Base-by-base conservation (phyloP, 2,888 invertebrate species). In the Philaethria dido region DNA sequence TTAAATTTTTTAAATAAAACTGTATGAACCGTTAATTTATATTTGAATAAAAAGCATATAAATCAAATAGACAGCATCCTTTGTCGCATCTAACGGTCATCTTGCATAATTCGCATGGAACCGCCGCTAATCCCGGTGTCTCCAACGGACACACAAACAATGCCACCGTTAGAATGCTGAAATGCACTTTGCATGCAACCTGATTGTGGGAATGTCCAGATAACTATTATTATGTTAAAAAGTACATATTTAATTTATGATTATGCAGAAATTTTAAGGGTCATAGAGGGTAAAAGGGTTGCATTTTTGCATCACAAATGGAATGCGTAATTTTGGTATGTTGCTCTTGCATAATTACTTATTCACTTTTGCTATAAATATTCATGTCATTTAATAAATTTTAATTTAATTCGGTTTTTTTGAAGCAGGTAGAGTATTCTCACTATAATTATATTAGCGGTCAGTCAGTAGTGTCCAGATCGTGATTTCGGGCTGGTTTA, bases 141-240 rank as follows among this genome's bases (percentile, higher is more conserved):
- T 77, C 73, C 81, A 85, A 82, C 83, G 85, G 85, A 78, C 84
- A 80, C 70, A 69, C 36, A 69, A 63, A 76, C 77, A 77, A 77
- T 75, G 62, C 69, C 73, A 74, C 84, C 86, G 86, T 87, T 87
- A 85, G 85, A 84, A 75, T 69, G 72, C 76, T 76, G 73, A 78
- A 78, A 80, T 84, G 85, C 88, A 89, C 83, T 84, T 57, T 86
- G 86, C 80, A 77, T 73, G 69, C 82, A 80, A 88, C 88, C 87
- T 88, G 83, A 78, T 78, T 75, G 80, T 87, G 88, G 78, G 86
- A 88, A 88, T 73, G 81, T 78, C 74, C 77, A 76, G 71, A 70
- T 47, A 25, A 66, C 78, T 68, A 80, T 87, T 87, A 83, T 87
- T 60, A 85, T 85, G 83, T 82, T 83, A 82, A 86, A 84, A 79